Base-by-base conservation (phyloP, 2,113 vertebrate genomes). In the Melozone crissalis region DNA sequence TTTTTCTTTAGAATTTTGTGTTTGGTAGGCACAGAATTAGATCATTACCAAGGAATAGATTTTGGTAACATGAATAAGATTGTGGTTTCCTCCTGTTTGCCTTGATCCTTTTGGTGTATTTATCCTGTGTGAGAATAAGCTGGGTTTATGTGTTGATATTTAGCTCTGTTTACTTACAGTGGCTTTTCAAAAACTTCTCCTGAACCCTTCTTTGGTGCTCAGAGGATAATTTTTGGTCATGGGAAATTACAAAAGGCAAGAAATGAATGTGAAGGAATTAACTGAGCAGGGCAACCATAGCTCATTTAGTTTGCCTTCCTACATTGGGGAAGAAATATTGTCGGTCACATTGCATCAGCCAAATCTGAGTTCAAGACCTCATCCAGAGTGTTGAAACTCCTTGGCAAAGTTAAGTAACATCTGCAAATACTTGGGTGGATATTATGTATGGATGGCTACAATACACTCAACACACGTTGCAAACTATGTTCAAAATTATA, bases 351-450 rank as follows among this genome's bases (percentile, higher is more conserved):
- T 46, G 47, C 51, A 71, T 87, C 67, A 91, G 84, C 75, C 87
- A 95, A 91, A 86, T 52, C 46, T 81, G 75, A 96, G 87, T 95
- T 96, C 91, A 95, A 85, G 89, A 95, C 84, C 87, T 94, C 82
- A 76, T 57, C 55, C 67, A 67, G 69, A 71, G 46, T 91, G 91
- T 89, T 94, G 90, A 94, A 94, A 89, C 68, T 93, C 72, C 37
- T 82, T 96, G 94, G 94, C 95, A 94, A 87, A 90, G 23, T 31
- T 71, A 59, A 87, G 27, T 33, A 92, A 92, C 95, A 95, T 96
- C 96, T 97, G 91, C 77, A 89, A 85, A 79, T 85, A 37, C 31
- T 95, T 87, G 82, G 39, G 61, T 2, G 2, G 89, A 76, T 90
- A 39, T 67, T 91, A 93, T 68, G 37, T 93, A 94, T 94, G 57